Conservation (phyloP, 2,888 invertebrate genomes). For the Rhagium mordax region DNA sequence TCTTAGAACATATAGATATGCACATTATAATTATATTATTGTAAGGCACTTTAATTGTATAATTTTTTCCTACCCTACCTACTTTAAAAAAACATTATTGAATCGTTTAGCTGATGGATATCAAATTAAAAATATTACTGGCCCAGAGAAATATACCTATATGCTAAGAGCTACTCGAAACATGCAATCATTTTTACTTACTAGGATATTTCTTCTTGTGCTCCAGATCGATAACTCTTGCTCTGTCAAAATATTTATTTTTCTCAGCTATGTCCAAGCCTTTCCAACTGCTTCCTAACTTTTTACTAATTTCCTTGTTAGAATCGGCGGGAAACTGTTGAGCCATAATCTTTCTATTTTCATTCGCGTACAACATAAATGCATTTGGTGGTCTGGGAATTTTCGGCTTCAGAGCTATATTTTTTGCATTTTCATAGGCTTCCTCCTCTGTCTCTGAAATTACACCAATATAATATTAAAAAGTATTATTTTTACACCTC, state of each 20-base stretch:
- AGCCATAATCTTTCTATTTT: conserved; percentile 74
- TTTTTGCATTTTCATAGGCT: conserved; percentile 31
- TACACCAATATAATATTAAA: background rate
- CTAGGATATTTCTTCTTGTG: conserved; percentile 77
- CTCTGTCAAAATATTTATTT: conserved; percentile 73
- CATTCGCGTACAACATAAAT: conserved; percentile 78
- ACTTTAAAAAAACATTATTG: too few species aligned
- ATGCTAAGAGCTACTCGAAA: too few species aligned
- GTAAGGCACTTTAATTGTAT: too few species aligned
- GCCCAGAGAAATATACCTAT: too few species aligned
- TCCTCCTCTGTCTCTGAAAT: conserved; percentile 34
- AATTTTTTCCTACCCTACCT: too few species aligned
- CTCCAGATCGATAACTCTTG: conserved; percentile 73
- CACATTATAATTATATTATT: too few species aligned
- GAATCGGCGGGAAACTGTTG: conserved; percentile 74
- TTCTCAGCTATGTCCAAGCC: conserved; percentile 72
- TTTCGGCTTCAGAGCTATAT: conserved; percentile 58
- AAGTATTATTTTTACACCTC: too few species aligned
- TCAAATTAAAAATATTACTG: too few species aligned
- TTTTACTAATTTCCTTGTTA: conserved; percentile 76
- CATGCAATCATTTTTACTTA: conserved; percentile 66
- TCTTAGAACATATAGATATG: too few species aligned
- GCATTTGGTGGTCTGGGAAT: conserved; percentile 77
- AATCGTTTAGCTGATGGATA: too few species aligned
- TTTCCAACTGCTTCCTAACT: conserved; percentile 76